Evolutionary conservation across 2,888 invertebrate genomes (phyloP).

Genomic region (Sesia bembeciformis): DNA sequence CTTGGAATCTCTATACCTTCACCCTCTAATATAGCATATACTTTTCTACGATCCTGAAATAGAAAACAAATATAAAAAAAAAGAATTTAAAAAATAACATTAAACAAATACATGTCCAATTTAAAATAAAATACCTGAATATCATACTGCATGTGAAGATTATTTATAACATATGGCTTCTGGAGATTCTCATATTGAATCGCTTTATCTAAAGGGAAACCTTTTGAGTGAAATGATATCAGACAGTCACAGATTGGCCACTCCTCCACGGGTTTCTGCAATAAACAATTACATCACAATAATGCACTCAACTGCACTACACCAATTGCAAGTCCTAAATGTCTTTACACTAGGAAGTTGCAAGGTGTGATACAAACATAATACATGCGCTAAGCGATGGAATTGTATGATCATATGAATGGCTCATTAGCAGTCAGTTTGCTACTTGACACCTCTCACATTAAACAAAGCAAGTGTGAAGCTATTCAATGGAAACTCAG

Average conservation of each 20-base stretch:
- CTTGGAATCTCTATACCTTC: slow-evolving; percentile 98
- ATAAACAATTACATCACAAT: slow-evolving; percentile 2
- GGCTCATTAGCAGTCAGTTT: slow-evolving; percentile 8
- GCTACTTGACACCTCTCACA: slow-evolving; percentile 28
- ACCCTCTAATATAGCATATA: slow-evolving; percentile 93
- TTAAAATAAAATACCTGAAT: slow-evolving; percentile 80
- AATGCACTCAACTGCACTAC: neutral
- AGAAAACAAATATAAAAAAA: neutral
- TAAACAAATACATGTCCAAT: neutral
- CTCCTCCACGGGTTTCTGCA: slow-evolving; percentile 93
- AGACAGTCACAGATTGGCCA: slow-evolving; percentile 99
- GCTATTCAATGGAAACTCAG: neutral
- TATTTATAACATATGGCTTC: slow-evolving; percentile 97
- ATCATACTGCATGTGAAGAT: slow-evolving; percentile 98
- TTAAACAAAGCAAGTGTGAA: slow-evolving; percentile 15
- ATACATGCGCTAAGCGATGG: neutral
- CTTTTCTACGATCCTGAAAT: slow-evolving; percentile 88
- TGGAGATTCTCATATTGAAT: slow-evolving; percentile 95
- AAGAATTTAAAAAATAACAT: neutral
- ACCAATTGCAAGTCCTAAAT: neutral
- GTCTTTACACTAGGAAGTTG: no score
- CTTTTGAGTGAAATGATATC: slow-evolving; percentile 98
- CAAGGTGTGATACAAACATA: neutral
- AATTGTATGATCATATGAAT: neutral
- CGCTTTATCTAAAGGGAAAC: slow-evolving; percentile 98